Conservation (phyloP, 2,797 vertebrate genomes). For the Melopsittacus undulatus region DNA sequence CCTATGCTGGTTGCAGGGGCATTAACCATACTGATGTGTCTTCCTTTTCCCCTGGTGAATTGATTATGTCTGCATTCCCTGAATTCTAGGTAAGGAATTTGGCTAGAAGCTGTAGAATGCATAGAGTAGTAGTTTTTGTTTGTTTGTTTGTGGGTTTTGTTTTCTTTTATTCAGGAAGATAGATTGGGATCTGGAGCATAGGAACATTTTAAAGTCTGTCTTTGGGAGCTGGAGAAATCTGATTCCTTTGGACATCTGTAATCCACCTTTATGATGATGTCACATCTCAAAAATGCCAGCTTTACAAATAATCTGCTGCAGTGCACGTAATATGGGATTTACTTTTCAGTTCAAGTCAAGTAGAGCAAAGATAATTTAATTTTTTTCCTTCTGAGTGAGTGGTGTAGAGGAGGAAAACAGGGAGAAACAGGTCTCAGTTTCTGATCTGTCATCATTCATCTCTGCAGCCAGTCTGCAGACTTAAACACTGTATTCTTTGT, state of each 20-base stretch:
- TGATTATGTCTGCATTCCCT: neutral
- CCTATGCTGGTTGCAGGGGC: neutral
- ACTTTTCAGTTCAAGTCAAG: neutral
- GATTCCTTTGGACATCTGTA: conserved; percentile 10
- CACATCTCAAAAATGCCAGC: conserved; percentile 25
- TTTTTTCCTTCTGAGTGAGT: neutral
- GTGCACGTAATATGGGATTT: neutral
- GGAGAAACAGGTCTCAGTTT: neutral
- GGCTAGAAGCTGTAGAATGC: neutral
- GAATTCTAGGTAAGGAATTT: neutral
- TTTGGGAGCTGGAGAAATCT: neutral
- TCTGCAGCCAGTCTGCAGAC: neutral
- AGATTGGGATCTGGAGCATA: neutral
- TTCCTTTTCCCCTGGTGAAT: neutral
- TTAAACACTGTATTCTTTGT: neutral
- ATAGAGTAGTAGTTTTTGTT: neutral
- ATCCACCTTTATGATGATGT: conserved; percentile 34
- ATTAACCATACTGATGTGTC: neutral
- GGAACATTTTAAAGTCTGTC: neutral
- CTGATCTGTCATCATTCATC: neutral
- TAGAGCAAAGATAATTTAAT: neutral
- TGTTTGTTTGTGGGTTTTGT: neutral
- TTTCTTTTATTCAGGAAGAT: neutral
- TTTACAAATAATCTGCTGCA: conserved; percentile 12
- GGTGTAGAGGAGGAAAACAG: neutral